These are phyloP conservation scores for Venustaconcha ellipsiformis DNA, from an alignment of 1,140 invertebrate species.

Conservation along the genomic window DNA sequence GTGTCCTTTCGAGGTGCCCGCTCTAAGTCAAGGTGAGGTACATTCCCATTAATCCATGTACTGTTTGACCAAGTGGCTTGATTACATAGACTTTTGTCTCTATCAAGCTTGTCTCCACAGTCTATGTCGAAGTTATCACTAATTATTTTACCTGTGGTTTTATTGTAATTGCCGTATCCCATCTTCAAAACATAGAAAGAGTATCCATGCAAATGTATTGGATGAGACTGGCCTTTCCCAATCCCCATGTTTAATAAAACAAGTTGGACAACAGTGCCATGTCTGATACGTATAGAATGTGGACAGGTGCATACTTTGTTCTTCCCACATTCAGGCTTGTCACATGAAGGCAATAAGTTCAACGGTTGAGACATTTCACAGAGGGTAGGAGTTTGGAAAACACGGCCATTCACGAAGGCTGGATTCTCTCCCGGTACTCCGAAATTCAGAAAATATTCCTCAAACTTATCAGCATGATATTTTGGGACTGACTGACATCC, in stretches of 20 bases:
- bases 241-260: constrained; percentile 24
- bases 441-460: constrained; percentile 23
- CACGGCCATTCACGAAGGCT: constrained; percentile 22
- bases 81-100: constrained; percentile 42
- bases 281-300: constrained; percentile 13
- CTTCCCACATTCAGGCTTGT: constrained; percentile 10
- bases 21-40: constrained; percentile 36
- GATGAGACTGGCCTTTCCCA: constrained; percentile 33
- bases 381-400: constrained; percentile 9
- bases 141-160: constrained; percentile 24
- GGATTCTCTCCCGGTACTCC: constrained; percentile 15
- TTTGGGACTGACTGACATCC: not conserved
- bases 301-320: constrained; percentile 23
- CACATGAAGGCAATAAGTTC: not conserved
- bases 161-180: constrained; percentile 28
- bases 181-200: constrained; percentile 30
- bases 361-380: constrained; percentile 5
- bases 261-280: constrained; percentile 18
- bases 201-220: constrained; percentile 35
- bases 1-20: constrained; percentile 78
- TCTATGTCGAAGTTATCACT: constrained; percentile 46
- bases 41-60: constrained; percentile 25
- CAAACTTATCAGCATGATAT: not conserved
- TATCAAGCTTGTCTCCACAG: constrained; percentile 13
- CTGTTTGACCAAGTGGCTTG: constrained; percentile 28